phyloP scores from a whole-genome alignment of 2,797 vertebrate species.

The Pantherophis alleghaniensis region DNA sequence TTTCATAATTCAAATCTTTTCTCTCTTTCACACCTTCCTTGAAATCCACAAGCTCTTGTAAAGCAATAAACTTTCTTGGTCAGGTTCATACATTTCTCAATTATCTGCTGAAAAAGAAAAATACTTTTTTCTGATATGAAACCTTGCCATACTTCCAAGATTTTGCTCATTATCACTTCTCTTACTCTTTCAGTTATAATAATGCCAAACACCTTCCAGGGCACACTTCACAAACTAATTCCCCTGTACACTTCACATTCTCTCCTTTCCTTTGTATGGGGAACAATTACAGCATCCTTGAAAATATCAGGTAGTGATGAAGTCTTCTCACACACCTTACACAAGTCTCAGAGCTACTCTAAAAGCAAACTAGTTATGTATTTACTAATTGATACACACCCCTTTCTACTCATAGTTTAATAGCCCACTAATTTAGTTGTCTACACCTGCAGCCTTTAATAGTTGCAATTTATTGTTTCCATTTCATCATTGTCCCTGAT shows the following conservation, averaged over 20 bases:
- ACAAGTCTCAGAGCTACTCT: not conserved
- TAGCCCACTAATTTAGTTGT: not conserved
- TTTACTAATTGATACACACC: not conserved
- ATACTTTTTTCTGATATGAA: not conserved
- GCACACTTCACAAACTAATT: not conserved
- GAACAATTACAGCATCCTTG: not conserved
- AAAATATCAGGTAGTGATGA: not conserved
- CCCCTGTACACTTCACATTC: not conserved
- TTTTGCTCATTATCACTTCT: not conserved
- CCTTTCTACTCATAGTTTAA: not conserved
- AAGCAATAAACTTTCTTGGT: not conserved
- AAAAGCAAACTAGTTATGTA: not conserved
- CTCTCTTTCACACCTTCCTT: not conserved
- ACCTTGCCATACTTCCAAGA: not conserved
- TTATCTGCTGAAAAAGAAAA: not conserved
- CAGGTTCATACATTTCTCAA: not conserved
- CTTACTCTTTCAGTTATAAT: not conserved
- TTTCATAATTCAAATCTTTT: not conserved
- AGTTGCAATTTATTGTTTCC: not conserved
- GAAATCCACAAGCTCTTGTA: not conserved
- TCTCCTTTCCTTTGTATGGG: not conserved
- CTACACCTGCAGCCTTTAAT: not conserved
- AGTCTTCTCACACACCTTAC: not conserved
- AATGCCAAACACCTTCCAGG: not conserved
- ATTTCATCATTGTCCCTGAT: not conserved